Percentiles rank a stretch among this genome's conserved stretches.
Conservation (phyloP, 2,888 invertebrate genomes). For the Caradrina kadenii region DNA sequence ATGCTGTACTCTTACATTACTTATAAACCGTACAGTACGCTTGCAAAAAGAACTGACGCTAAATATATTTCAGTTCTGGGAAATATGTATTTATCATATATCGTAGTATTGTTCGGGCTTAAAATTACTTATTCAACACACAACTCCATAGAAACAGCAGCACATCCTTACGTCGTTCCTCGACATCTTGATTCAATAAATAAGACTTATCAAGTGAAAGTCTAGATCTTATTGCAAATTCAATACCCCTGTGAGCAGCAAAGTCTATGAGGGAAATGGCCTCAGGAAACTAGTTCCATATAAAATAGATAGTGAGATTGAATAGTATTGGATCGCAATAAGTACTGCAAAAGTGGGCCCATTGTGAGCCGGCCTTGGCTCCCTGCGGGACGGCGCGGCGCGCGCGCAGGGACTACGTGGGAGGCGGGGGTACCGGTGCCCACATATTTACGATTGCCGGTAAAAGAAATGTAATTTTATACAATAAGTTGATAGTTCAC, state of each 20-base stretch:
- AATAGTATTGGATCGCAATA: constrained; percentile 86
- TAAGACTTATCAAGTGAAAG: constrained; percentile 66
- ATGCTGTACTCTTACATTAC: constrained; percentile 40
- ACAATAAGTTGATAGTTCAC: constrained; percentile 49
- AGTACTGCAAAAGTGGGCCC: constrained; percentile 81
- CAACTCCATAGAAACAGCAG: constrained; percentile 15
- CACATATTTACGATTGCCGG: constrained; percentile 58
- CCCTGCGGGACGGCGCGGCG: constrained; percentile 75
- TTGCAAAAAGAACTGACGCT: constrained; percentile 21
- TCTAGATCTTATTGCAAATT: constrained; percentile 68
- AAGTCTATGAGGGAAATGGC: constrained; percentile 74
- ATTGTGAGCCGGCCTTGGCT: constrained; percentile 86
- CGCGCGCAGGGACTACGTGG: constrained; percentile 76
- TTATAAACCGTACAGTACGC: neutral
- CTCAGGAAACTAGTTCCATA: constrained; percentile 87
- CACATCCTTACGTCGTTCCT: constrained; percentile 8
- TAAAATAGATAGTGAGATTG: constrained; percentile 86
- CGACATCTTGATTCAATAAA: constrained; percentile 31
- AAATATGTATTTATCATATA: constrained; percentile 34
- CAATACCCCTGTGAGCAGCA: constrained; percentile 77
- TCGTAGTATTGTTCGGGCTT: constrained; percentile 10
- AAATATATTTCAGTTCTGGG: constrained; percentile 21
- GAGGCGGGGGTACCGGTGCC: constrained; percentile 71
- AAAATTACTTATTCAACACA: constrained; percentile 25
- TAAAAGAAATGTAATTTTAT: constrained; percentile 57